Conservation (phyloP, 2,888 invertebrate genomes). For the Hypomecis atomaria region DNA sequence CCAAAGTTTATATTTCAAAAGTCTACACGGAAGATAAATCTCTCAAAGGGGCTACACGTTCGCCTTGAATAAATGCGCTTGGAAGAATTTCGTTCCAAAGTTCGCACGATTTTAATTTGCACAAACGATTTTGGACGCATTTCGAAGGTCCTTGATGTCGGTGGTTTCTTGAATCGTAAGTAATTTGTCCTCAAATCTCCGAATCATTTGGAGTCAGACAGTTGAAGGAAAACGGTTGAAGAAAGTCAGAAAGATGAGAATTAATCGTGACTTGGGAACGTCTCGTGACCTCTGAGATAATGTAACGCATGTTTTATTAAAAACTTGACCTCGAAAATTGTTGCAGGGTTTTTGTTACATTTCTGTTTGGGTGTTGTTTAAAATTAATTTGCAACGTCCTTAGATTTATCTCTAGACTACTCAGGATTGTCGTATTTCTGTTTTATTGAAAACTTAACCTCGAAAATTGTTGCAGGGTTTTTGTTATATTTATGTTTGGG, state of each 20-base stretch:
- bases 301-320: neutral
- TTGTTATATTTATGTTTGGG: neutral
- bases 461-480: neutral
- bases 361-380: neutral
- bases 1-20: slow-evolving; percentile 12
- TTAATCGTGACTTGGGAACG: neutral
- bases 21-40: slow-evolving; percentile 15
- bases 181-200: slow-evolving; percentile 23
- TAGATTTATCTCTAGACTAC: too few species aligned
- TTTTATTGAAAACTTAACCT: neutral
- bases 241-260: slow-evolving; percentile 15
- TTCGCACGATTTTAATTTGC: slow-evolving; percentile 28
- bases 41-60: slow-evolving; percentile 16
- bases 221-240: slow-evolving; percentile 5
- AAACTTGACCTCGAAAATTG: neutral
- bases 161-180: slow-evolving; percentile 20
- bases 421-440: neutral
- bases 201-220: slow-evolving; percentile 16
- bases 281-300: slow-evolving; percentile 5
- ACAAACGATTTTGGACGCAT: slow-evolving; percentile 18
- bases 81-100: slow-evolving; percentile 16
- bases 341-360: neutral
- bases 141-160: slow-evolving; percentile 10
- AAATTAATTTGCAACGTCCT: too few species aligned
- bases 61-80: slow-evolving; percentile 21